These are phyloP conservation scores for Rhadina sibilatrix DNA, from an alignment of 2,113 vertebrate species.

Conservation along the genomic window DNA sequence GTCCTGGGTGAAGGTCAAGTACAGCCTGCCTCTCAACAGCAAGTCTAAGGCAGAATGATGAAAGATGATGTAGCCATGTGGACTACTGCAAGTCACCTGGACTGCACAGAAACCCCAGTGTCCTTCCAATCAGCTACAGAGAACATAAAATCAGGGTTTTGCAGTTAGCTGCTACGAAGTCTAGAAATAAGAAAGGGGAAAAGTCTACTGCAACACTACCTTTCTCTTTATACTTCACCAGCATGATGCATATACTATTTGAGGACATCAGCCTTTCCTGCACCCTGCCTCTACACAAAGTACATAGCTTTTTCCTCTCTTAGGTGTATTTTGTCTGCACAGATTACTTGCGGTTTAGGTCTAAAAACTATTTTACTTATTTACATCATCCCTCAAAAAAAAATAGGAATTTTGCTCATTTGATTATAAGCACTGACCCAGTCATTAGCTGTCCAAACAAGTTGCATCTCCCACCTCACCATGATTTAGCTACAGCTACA, in stretches of 20 bases:
- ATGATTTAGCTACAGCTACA: not conserved
- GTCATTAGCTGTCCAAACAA: not conserved
- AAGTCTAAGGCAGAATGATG: not conserved
- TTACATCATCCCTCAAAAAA: not conserved
- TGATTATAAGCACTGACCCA: not conserved
- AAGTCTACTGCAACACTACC: not conserved
- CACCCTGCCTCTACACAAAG: not conserved
- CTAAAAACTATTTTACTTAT: not conserved
- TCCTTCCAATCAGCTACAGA: not conserved
- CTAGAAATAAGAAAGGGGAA: not conserved
- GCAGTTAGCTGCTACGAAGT: not conserved
- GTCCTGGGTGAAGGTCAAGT: not conserved
- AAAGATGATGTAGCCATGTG: not conserved
- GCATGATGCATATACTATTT: not conserved
- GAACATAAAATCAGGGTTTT: not conserved
- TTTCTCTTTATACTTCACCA: not conserved
- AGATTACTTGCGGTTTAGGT: not conserved
- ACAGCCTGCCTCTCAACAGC: not conserved
- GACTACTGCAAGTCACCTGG: not conserved
- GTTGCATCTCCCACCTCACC: not conserved
- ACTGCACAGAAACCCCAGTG: not conserved
- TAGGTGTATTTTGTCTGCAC: not conserved
- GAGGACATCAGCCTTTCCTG: not conserved
- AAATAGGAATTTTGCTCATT: not conserved
- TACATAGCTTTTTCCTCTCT: not conserved